Conservation (phyloP, 2,888 invertebrate genomes). For the Tenthredo mesomela region DNA sequence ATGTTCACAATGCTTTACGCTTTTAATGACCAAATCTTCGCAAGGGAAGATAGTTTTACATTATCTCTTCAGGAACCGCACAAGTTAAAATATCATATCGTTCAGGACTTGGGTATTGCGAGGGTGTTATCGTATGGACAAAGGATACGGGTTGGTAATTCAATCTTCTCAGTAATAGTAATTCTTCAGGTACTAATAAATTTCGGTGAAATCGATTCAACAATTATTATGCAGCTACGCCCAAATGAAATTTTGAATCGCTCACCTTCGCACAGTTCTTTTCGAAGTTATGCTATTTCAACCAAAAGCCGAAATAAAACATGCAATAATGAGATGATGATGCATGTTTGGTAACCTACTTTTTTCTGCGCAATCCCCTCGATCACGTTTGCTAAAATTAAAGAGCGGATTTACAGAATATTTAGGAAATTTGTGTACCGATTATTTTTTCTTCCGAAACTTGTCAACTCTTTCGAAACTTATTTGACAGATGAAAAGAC, state of each 20-base stretch:
- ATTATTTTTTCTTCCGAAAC: neutral
- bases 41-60: conserved; percentile 13
- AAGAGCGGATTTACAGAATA: neutral
- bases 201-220: neutral
- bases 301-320: neutral
- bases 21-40: conserved; percentile 6
- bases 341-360: neutral
- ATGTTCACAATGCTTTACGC: conserved; percentile 25
- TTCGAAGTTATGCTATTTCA: neutral
- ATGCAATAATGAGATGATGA: neutral
- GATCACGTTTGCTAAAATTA: neutral
- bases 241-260: neutral
- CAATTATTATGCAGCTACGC: neutral
- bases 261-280: neutral
- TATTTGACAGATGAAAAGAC: neutral
- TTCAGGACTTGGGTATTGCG: neutral
- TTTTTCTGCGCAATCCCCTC: neutral
- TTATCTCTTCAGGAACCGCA: neutral
- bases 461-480: neutral
- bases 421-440: neutral
- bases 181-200: neutral
- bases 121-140: neutral
- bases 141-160: conserved; percentile 3
- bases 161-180: neutral
- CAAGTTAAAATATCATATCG: neutral